These are phyloP conservation scores for Alviniconcha marisindica DNA, from an alignment of 1,140 invertebrate genomes.

Conservation along the genomic window DNA sequence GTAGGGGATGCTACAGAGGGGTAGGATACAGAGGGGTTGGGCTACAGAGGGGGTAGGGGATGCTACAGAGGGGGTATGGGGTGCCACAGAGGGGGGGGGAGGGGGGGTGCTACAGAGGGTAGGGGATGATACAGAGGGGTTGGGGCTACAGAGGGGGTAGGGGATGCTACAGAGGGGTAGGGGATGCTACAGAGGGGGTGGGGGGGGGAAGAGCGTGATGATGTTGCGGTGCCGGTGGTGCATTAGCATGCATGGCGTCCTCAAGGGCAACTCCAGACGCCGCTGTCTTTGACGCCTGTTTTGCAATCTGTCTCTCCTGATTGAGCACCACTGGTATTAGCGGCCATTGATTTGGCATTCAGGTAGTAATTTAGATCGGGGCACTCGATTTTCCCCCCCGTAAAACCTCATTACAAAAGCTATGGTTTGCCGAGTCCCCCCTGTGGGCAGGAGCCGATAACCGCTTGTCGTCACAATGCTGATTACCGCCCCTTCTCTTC, in stretches of 20 bases:
- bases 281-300: constrained; percentile 15
- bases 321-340: constrained; percentile 36
- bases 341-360: constrained; percentile 40
- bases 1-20: too few relatives aligned
- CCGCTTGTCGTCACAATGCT: constrained; percentile 33
- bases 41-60: too few relatives aligned
- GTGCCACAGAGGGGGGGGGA: too few relatives aligned
- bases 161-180: too few relatives aligned
- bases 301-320: constrained; percentile 38
- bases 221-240: too few relatives aligned
- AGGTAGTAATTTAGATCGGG: constrained; percentile 41
- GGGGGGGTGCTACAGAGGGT: too few relatives aligned
- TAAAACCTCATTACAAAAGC: constrained; percentile 41
- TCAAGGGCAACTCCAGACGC: not conserved
- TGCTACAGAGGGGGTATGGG: too few relatives aligned
- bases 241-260: not conserved
- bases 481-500: constrained; percentile 15
- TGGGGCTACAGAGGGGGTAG: too few relatives aligned
- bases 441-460: constrained; percentile 35
- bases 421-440: constrained; percentile 32
- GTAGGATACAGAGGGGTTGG: too few relatives aligned
- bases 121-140: too few relatives aligned
- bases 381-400: constrained; percentile 41
- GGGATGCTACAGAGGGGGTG: not conserved
- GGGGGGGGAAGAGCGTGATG: not conserved